Base-by-base conservation (phyloP, 2,797 vertebrate genomes). In the Gymnopithys bicolor region DNA sequence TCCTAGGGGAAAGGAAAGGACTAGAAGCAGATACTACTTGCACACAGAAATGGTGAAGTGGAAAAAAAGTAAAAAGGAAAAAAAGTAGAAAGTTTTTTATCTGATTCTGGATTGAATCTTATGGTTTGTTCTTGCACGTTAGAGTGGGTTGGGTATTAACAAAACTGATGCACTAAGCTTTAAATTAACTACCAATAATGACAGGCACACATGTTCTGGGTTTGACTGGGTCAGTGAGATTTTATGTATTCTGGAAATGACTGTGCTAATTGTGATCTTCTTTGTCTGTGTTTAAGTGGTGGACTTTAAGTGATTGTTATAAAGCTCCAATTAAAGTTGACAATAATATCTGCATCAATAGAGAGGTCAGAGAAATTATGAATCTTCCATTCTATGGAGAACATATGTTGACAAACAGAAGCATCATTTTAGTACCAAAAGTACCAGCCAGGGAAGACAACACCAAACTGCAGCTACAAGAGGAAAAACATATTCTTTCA, bases 401-500 rank as follows among this genome's bases (percentile, higher is more conserved):
- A 16, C 12, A 27, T 74, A 43, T 88, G 7, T 45, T 87, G 41
- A 13, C 10, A 33, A 90, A 70, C 9, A 67, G n/a, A 86, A 68
- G 21, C 6, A 68, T 25, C 11, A 39, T 89, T 94, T 89, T 63
- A 51, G 13, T 46, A 41, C 37, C 39, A 74, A 68, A 89, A 92
- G 64, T 23, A 56, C 12, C 81, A 67, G 22, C 9, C 16, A 75
- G 51, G 15, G 43, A 89, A 64, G 39, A 16, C 35, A 91, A 19
- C 8, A 4, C 7, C 14, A 64, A 62, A 16, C 17, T 90, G 41
- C 11, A 76, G 8, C 10, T 62, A 11, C 37, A 67, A 62, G 71
- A 63, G 12, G 1, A 53, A 53, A 24, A 59, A 2, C 10, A 4
- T 25, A 13, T 73, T 59, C 23, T 67, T 74, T 24, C 13, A 4